phyloP scores from a whole-genome alignment of 2,113 vertebrate genomes.

The Psilopogon haemacephalus region DNA sequence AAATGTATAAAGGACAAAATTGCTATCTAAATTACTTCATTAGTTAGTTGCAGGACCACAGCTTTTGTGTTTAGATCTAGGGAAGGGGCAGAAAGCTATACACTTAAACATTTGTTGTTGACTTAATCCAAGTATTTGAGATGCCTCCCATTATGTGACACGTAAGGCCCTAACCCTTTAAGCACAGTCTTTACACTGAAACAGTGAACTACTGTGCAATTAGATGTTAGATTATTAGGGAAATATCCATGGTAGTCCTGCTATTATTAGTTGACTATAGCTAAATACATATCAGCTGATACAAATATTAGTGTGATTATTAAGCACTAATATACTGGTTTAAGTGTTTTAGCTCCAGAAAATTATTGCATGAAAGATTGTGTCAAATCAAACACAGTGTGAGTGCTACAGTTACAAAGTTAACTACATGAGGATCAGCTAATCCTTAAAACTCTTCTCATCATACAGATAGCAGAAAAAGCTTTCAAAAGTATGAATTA shows the following conservation, averaged over 20 bases:
- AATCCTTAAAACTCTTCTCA: not conserved
- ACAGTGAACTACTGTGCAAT: not conserved
- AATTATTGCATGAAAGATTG: not conserved
- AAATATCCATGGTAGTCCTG: not conserved
- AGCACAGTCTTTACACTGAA: not conserved
- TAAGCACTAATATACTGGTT: not conserved
- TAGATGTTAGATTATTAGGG: not conserved
- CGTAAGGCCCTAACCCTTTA: not conserved
- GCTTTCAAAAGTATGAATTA: not conserved
- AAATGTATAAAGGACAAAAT: not conserved
- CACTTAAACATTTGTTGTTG: not conserved
- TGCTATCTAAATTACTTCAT: not conserved
- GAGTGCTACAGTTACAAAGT: not conserved
- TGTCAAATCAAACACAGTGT: rapidly evolving
- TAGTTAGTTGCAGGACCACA: not conserved
- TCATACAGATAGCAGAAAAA: not conserved
- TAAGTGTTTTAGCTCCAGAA: not conserved
- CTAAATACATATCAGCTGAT: not conserved
- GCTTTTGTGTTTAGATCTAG: not conserved
- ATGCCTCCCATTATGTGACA: not conserved
- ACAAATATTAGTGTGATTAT: not conserved
- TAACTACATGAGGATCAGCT: not conserved
- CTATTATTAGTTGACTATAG: not conserved
- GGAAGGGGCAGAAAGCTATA: rapidly evolving
- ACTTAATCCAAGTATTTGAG: not conserved